Percentiles rank a stretch among this genome's conserved stretches.
These are phyloP conservation scores for Anisognathus igniventris DNA, from an alignment of 2,797 vertebrate genomes.

Conservation along the genomic window DNA sequence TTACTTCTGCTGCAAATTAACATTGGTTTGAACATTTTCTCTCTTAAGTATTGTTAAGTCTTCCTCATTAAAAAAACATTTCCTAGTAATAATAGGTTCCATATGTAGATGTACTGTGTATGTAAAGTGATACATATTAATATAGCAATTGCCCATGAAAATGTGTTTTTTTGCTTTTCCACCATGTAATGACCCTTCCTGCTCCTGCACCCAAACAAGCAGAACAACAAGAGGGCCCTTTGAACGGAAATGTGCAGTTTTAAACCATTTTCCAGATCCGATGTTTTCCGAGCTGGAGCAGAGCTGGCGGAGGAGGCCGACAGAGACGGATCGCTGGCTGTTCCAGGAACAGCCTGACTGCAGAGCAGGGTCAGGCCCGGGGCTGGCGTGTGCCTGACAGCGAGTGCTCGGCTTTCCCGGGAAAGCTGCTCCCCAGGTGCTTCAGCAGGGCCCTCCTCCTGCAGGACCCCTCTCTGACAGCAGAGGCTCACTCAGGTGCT, in stretches of 20 bases:
- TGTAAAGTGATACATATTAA: slow-evolving; percentile 47
- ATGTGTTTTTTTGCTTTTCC: slow-evolving; percentile 19
- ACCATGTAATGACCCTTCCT: slow-evolving; percentile 6
- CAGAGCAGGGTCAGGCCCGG: background rate
- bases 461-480: background rate
- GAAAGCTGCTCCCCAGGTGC: background rate
- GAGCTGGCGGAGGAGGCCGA: background rate
- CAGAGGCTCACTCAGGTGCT: background rate
- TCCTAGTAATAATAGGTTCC: slow-evolving; percentile 53
- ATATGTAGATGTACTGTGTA: background rate
- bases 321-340: background rate
- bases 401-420: fast-evolving
- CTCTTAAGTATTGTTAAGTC: slow-evolving; percentile 53
- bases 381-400: background rate
- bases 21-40: slow-evolving; percentile 52
- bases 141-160: background rate
- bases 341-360: background rate
- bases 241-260: background rate
- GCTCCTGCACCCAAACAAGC: background rate
- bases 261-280: slow-evolving; percentile 24
- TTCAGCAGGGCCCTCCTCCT: background rate
- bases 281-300: background rate
- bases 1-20: slow-evolving; percentile 48
- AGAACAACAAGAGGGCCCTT: background rate
- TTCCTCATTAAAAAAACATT: slow-evolving; percentile 60